phyloP scores from a whole-genome alignment of 1,140 invertebrate species.

The Drosophila saltans region DNA sequence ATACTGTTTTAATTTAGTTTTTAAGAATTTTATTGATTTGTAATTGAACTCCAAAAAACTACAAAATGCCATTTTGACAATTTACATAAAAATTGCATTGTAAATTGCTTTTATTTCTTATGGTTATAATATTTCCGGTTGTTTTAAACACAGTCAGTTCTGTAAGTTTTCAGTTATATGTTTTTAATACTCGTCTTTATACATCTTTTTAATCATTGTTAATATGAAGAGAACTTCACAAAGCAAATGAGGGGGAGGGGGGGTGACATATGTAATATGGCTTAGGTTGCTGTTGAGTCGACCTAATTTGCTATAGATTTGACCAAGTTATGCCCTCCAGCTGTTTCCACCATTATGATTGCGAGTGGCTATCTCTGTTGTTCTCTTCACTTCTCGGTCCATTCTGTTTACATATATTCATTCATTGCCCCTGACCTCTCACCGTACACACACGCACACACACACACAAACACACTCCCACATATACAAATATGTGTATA shows the following conservation, averaged over 20 bases:
- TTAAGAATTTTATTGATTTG: no score
- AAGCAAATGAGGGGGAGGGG: background rate
- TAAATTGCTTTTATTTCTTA: no score
- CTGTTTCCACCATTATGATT: conserved; percentile 18
- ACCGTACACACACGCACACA: background rate
- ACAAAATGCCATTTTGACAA: no score
- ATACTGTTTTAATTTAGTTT: no score
- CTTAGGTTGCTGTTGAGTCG: background rate
- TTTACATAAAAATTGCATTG: no score
- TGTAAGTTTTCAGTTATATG: no score
- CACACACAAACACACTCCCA: background rate
- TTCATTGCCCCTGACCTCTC: conserved; percentile 10
- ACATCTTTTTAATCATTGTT: background rate
- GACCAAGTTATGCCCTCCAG: conserved; percentile 20
- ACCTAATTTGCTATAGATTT: conserved; percentile 4
- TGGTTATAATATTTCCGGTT: no score
- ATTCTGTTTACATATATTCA: conserved; percentile 9
- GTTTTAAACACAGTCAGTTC: no score
- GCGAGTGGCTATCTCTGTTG: conserved; percentile 5
- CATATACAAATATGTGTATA: background rate
- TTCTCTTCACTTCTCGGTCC: conserved; percentile 18
- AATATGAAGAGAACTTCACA: background rate
- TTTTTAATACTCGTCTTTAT: no score
- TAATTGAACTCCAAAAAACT: no score
- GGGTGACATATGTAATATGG: background rate